Percentiles rank a stretch among this genome's conserved stretches.
phyloP scores from a whole-genome alignment of 1,140 invertebrate genomes.

The Augochlora pura region DNA sequence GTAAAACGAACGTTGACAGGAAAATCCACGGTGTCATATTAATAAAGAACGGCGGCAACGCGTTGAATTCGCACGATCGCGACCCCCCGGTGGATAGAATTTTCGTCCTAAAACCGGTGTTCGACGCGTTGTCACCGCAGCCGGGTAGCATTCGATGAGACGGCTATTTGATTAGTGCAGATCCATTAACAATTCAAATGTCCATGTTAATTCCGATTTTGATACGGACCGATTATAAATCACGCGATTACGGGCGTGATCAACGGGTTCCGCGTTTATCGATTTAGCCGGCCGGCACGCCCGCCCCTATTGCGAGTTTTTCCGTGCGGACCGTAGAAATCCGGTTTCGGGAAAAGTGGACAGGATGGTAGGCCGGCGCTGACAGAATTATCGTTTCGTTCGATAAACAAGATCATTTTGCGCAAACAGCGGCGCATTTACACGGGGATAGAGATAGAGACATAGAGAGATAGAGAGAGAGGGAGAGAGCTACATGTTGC shows the following conservation, averaged over 20 bases:
- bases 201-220: slow-evolving; percentile 6
- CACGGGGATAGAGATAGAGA: too few relatives aligned
- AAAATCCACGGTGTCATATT: neutral
- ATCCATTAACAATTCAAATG: slow-evolving; percentile 20
- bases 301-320: neutral
- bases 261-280: neutral
- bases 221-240: neutral
- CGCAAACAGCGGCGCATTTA: neutral
- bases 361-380: neutral
- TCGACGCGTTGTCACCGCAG: too few relatives aligned
- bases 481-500: neutral
- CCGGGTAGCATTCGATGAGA: neutral
- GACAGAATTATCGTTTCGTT: neutral
- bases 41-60: too few relatives aligned
- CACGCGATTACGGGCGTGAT: neutral
- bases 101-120: too few relatives aligned
- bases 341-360: neutral
- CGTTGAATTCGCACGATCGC: neutral
- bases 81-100: neutral
- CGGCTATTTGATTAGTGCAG: neutral
- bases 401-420: neutral
- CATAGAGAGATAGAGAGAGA: too few relatives aligned
- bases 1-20: too few relatives aligned
- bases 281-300: too few relatives aligned
- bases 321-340: neutral